Evolutionary conservation across 2,113 vertebrate species (phyloP), one percentile per base, ranked within the genome.

Genomic region (Sarotherodon lohbergeri): DNA sequence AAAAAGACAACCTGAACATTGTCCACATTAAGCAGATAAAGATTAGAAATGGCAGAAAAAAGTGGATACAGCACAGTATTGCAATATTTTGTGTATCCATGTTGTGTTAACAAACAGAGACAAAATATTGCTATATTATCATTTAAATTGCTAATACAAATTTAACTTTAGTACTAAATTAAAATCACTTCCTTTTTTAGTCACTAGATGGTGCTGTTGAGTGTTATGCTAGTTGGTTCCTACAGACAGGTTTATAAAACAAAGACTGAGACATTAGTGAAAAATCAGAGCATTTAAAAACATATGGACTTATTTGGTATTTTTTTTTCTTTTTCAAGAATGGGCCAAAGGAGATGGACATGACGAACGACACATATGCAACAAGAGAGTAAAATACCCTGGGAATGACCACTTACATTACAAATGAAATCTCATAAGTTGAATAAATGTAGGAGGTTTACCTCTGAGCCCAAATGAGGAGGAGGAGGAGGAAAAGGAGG

Each of bases 401-500:
- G 46, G 46, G 46, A 46, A 46, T 36, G 34, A 7, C 16, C 48
- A 8, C 48, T 17, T 50, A 7, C 16, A 52, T 52, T n/a, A 19
- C 19, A 52, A 9, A 17, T 19, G 17, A 17, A 7, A 76, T 46
- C 41, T 48, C 41, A 48, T 11, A 5, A 50, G 14, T 0, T 76
- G 17, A 32, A 50, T 19, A 27, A 19, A 7, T 32, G 24, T 11
- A 29, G n/a, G 19, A 39, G 52, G 24, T 83, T 89, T 63, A 93
- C 92, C 88, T 3, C 50, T 1, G 39, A 56, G 63, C 0, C 3
- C 1, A 16, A 10, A 17, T 55, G 84, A 66, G 46, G 46, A 85
- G 83, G 55, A 82, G 81, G 87, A 61, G 88, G 88, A 54, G 91
- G 88, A 82, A 90, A 85, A 46, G 79, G 71, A 2, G 68, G 3